Evolutionary conservation across 2,797 vertebrate genomes (phyloP).

Genomic region (Chelidonichthys spinosus): DNA sequence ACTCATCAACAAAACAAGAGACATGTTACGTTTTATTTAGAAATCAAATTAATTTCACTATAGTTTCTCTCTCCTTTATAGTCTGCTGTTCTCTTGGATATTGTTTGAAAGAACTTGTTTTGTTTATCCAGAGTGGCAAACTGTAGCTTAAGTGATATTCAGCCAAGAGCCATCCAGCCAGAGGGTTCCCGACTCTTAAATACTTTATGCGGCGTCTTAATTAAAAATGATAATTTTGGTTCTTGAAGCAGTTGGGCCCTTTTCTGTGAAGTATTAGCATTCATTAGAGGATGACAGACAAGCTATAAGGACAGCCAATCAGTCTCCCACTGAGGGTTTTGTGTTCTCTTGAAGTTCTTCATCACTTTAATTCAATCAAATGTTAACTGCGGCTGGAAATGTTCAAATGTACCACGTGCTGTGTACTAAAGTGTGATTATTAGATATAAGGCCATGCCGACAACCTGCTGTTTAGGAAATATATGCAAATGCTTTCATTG

Average conservation of each 20-base stretch:
- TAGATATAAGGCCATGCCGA: neutral
- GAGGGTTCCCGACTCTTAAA: conserved; percentile 27
- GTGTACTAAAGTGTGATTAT: neutral
- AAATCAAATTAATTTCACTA: no score
- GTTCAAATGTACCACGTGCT: neutral
- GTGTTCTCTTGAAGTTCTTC: neutral
- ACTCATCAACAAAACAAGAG: neutral
- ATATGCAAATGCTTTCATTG: neutral
- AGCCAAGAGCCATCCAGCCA: conserved; percentile 48
- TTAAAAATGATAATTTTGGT: conserved; percentile 43
- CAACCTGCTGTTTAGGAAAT: neutral
- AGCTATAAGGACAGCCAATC: conserved; percentile 16
- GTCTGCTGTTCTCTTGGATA: conserved; percentile 11
- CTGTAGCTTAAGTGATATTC: conserved; percentile 34
- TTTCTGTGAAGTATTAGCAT: conserved; percentile 15
- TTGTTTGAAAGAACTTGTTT: conserved; percentile 7
- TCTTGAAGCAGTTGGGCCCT: conserved; percentile 10
- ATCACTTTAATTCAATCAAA: conserved; percentile 1
- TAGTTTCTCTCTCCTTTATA: neutral
- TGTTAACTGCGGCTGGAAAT: neutral
- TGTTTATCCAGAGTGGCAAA: conserved; percentile 33
- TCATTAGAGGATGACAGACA: conserved; percentile 2
- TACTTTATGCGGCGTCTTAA: conserved; percentile 44
- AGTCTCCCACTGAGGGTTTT: conserved; percentile 9
- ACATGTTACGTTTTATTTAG: neutral